Evolutionary conservation across 2,113 vertebrate genomes (phyloP).

Genomic region (Petrocephalus microphthalmus): DNA sequence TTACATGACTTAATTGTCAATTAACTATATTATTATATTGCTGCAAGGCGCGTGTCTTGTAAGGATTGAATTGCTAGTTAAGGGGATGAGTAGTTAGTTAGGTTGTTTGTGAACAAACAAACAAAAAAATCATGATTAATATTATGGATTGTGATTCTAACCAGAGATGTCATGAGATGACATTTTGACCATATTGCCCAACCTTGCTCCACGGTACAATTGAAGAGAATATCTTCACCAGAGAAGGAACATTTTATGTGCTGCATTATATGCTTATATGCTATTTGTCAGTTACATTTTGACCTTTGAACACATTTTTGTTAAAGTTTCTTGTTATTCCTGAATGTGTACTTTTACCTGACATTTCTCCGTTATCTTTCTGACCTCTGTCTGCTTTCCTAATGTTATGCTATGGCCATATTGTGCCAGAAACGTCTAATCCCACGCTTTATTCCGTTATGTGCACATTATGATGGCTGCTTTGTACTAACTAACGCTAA

Average conservation of each 20-base stretch:
- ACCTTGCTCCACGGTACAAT: too few species aligned
- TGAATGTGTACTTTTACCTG: background rate
- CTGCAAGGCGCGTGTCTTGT: background rate
- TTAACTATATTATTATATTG: too few species aligned
- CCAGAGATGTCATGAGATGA: background rate
- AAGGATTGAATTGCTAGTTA: background rate
- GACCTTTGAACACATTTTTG: background rate
- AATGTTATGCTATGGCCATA: background rate
- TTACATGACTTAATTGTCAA: background rate
- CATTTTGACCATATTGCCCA: too few species aligned
- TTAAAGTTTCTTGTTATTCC: background rate
- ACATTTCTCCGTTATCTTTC: background rate
- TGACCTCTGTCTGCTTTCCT: background rate
- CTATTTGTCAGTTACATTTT: background rate
- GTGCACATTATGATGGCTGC: background rate
- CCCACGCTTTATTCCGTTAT: background rate
- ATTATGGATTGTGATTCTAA: background rate
- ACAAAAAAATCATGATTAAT: background rate
- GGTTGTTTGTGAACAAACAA: background rate
- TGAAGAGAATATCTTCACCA: too few species aligned
- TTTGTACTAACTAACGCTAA: background rate
- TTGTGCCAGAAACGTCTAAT: background rate
- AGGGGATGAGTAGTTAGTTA: background rate
- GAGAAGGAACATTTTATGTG: too few species aligned
- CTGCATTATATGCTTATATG: too few species aligned